Conservation (phyloP, 2,888 invertebrate genomes). For the Poecilus cupreus region DNA sequence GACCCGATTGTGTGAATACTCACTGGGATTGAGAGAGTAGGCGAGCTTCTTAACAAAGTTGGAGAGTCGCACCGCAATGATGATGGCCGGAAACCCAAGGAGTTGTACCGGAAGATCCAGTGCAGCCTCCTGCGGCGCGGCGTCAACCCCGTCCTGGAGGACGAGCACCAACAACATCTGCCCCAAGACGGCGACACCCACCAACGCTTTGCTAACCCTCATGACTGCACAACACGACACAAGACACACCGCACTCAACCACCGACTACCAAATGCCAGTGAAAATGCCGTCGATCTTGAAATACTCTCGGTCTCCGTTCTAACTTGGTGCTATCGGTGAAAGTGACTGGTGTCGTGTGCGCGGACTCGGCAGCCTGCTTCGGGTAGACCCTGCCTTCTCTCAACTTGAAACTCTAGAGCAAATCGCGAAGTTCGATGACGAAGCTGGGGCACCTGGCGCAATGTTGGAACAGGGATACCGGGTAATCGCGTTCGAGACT, state of each 20-base stretch:
- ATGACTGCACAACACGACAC: conserved; percentile 18
- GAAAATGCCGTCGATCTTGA: conserved; percentile 57
- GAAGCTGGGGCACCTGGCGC: background rate
- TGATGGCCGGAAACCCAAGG: conserved; percentile 88
- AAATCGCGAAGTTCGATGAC: background rate
- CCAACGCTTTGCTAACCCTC: conserved; percentile 31
- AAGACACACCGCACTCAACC: background rate
- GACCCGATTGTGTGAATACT: no score
- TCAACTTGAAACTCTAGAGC: background rate
- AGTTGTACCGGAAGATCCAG: conserved; percentile 90
- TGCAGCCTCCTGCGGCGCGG: conserved; percentile 73
- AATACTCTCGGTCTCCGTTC: conserved; percentile 21
- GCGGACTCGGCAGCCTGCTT: background rate
- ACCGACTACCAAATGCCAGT: conserved; percentile 42
- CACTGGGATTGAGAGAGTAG: conserved; percentile 89
- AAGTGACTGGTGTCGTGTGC: conserved; percentile 8
- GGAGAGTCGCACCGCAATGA: conserved; percentile 84
- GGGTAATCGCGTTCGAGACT: background rate
- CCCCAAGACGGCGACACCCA: background rate
- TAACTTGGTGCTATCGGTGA: conserved; percentile 40
- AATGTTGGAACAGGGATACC: background rate
- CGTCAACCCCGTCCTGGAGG: conserved; percentile 59
- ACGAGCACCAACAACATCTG: conserved; percentile 36
- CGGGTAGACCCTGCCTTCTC: no score
- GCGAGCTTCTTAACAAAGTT: conserved; percentile 89